Base-by-base conservation (phyloP, 2,797 vertebrate species). In the Diceros bicornis region DNA sequence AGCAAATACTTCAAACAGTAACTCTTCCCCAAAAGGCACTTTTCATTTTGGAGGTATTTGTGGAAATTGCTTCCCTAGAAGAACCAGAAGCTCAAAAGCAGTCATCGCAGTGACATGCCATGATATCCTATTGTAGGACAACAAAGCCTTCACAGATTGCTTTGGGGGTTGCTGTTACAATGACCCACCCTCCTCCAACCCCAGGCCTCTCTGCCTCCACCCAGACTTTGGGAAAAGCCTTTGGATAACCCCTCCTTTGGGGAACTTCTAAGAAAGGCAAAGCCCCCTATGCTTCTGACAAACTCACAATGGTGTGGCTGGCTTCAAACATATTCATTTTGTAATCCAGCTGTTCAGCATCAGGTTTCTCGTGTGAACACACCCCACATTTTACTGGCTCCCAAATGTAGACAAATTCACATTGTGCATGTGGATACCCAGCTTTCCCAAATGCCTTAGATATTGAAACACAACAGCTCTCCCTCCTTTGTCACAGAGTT, bases 271-370 rank as follows among this genome's bases (percentile, higher is more conserved):
- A 97, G 95, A 94, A 95, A 97, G 23, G 32, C 69, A 94, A 89
- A 94, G 69, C 64, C 57, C 75, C n/a, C 34, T 81, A 21, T 71
- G 91, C 62, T 96, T 96, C 91, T 96, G 71, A 95, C 95, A 97
- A 89, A 91, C 27, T 96, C 96, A 92, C 61, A 89, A 8, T 89
- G 71, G 47, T 88, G 78, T 74, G 61, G 34, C 75, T 96, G 75
- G 64, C 84, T 96, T 97, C 64, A 95, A 90, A 72, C 52, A 93
- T 4, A 93, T 71, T 87, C 34, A 84, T 92, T 69, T 74, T 94
- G 66, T 37, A 96, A 95, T 95, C 41, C 90, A 98, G 94, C 96
- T 97, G 84, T 92, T 96, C 27, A 82, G 90, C 57, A 97, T 98
- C 94, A 94, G n/a, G 61, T 97, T 97, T 95, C 97, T 71, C 77